Evolutionary conservation across 2,113 vertebrate genomes (phyloP), one percentile per base, ranked within the genome.

Genomic region (Rhinolophus ferrumequinum): DNA sequence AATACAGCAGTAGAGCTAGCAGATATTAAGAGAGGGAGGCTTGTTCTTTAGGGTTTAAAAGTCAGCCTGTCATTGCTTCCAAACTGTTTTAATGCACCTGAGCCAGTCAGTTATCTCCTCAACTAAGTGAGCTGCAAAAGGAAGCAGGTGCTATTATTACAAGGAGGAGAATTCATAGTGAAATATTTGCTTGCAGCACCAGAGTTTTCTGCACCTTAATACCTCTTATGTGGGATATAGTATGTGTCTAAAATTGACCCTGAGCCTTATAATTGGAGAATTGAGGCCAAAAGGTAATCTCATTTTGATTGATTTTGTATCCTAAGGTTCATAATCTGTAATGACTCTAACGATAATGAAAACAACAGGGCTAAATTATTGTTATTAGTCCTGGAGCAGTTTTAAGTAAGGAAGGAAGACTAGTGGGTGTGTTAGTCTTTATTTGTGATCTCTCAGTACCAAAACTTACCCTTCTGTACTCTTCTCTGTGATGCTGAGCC

Each of bases 91-190:
- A 94, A 8, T 56, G 38, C 7, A 62, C 79, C 38, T 70, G 67
- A 91, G 19, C 79, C 80, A 96, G 54, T 73, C 72, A 58, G 33
- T 75, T 94, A 41, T 69, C 41, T 69, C 30, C 76, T 96, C 52
- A 50, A 26, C n/a, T 41, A 93, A 64, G 18, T 94, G 79, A 83
- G 19, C 21, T 66, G 22, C n/a, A 92, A 52, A 41, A 96, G 35
- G 58, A 58, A 86, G 24, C 19, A 35, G 47, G 84, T 69, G 41
- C 41, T 50, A 24, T n/a, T 30, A 24, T 47, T 77, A 22, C 1
- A 41, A 38, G 54, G 72, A 94, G 24, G 28, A 52, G 9, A 52
- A 18, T 38, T 33, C 26, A 33, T 12, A 30, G 14, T 77, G 69
- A 15, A 86, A 56, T 18, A 9, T 6, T 67, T 90, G 18, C 21